Evolutionary conservation across 2,888 invertebrate genomes (phyloP).

Genomic region (Trissolcus japonicus): DNA sequence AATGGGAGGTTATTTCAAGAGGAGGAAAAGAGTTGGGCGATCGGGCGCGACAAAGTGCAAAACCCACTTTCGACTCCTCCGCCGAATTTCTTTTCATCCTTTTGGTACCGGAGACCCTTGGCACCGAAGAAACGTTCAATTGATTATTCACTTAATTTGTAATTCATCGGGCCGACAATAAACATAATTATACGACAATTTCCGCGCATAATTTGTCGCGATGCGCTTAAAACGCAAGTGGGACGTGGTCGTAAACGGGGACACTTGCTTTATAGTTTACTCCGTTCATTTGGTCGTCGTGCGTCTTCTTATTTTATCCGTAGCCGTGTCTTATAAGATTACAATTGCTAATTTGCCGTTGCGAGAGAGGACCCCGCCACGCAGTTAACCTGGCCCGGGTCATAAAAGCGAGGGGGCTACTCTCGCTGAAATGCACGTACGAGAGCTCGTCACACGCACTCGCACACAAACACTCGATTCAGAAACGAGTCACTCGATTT

Average conservation of each 20-base stretch:
- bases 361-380: constrained; percentile 63
- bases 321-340: constrained; percentile 71
- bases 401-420: constrained; percentile 72
- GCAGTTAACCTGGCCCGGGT: constrained; percentile 70
- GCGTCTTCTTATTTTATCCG: constrained; percentile 55
- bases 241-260: constrained; percentile 52
- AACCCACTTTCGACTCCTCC: constrained; percentile 14
- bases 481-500: constrained; percentile 48
- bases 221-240: constrained; percentile 46
- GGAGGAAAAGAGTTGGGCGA: no score
- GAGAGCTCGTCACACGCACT: constrained; percentile 46
- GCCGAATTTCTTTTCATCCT: constrained; percentile 39
- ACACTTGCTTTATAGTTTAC: constrained; percentile 57
- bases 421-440: constrained; percentile 56
- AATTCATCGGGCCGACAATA: constrained; percentile 51
- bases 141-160: constrained; percentile 56
- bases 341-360: constrained; percentile 74
- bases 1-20: no score
- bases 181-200: constrained; percentile 54
- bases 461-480: constrained; percentile 37
- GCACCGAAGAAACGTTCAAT: constrained; percentile 31
- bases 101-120: constrained; percentile 11
- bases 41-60: no score
- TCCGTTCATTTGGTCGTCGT: constrained; percentile 55
- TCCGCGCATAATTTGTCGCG: constrained; percentile 54